These are phyloP conservation scores for Poeciliopsis retropinna DNA, from an alignment of 2,113 vertebrate genomes.

Conservation along the genomic window DNA sequence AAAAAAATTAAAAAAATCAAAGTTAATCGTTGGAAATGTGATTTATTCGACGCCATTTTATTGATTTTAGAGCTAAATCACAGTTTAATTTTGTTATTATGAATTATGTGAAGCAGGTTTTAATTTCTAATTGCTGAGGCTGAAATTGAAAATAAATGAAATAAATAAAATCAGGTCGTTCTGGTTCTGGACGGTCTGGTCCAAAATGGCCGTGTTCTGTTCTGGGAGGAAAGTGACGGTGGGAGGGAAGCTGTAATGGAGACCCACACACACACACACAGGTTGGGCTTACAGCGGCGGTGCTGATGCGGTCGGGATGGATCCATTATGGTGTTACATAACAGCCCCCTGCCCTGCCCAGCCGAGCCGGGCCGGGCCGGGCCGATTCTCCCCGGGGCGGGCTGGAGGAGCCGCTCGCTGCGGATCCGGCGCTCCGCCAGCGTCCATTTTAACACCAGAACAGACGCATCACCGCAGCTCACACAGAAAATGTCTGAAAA, in stretches of 20 bases:
- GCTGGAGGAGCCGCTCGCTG: no score
- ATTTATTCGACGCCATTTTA: neutral
- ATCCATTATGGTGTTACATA: constrained; percentile 61
- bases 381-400: constrained; percentile 1
- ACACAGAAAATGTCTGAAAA: neutral
- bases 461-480: neutral
- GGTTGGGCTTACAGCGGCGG: constrained; percentile 3
- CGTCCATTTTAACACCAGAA: neutral
- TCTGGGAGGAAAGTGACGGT: no score
- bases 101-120: neutral
- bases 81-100: neutral
- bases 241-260: constrained; percentile 8
- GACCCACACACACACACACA: constrained; percentile 9
- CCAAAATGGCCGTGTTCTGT: constrained; percentile 48
- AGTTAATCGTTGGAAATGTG: neutral
- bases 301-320: constrained; percentile 30
- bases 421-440: no score
- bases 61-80: no score
- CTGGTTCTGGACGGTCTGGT: constrained; percentile 4
- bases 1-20: neutral
- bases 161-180: neutral
- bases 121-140: neutral
- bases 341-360: constrained; percentile 10
- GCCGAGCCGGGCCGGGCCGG: neutral
- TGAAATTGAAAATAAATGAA: neutral